phyloP scores from a whole-genome alignment of 2,113 vertebrate species.

The Leptobrachium leishanense region DNA sequence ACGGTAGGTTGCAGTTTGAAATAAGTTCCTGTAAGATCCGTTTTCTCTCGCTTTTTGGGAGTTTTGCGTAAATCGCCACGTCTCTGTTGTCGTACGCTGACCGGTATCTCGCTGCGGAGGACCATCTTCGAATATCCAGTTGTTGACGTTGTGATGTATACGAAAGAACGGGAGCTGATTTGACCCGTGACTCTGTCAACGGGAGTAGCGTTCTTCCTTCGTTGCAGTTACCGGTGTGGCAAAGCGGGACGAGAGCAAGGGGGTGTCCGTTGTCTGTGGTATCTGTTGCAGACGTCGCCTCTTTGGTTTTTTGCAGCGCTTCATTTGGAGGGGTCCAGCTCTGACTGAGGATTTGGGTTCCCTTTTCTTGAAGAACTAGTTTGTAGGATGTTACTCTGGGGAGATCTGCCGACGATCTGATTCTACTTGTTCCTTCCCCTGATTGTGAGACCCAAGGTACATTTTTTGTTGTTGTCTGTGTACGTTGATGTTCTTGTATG shows the following conservation, averaged over 20 bases:
- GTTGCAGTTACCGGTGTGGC: neutral
- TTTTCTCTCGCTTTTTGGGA: slow-evolving; percentile 18
- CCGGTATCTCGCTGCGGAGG: neutral
- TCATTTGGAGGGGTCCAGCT: neutral
- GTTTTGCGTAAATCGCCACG: neutral
- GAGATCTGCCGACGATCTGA: no score
- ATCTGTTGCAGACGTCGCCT: no score
- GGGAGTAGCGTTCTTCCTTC: neutral
- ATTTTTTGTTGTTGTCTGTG: neutral
- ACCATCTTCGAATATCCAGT: neutral
- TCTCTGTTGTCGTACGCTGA: neutral
- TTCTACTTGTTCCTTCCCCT: neutral
- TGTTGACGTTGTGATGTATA: neutral
- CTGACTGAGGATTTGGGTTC: no score
- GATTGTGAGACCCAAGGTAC: neutral
- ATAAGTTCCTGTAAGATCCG: slow-evolving; percentile 24
- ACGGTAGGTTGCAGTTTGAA: neutral
- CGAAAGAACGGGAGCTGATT: neutral
- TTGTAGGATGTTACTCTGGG: neutral
- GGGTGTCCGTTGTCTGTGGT: no score
- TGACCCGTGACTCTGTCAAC: neutral
- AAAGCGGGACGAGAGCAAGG: neutral
- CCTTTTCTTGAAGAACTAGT: neutral
- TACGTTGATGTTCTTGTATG: neutral
- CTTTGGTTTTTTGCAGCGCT: neutral